phyloP scores from a whole-genome alignment of 2,888 invertebrate genomes.

The Drosophila fulvimacula region DNA sequence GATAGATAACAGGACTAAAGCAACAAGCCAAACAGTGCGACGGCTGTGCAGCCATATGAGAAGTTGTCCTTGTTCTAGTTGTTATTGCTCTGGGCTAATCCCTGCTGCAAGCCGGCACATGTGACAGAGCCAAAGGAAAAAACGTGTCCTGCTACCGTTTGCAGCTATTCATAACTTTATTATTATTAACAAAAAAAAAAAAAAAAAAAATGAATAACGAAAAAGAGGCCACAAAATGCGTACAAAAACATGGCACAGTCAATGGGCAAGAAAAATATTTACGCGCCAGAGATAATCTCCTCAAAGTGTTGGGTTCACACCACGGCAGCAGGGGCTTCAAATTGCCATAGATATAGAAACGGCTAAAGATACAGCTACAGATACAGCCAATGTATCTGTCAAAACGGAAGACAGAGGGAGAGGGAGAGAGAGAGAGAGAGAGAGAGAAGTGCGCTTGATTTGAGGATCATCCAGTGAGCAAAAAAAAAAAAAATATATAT shows the following conservation, averaged over 20 bases:
- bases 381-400: slow-evolving; percentile 75
- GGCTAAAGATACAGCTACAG: slow-evolving; percentile 33
- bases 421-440: not conserved
- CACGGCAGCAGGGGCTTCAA: slow-evolving; percentile 61
- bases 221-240: slow-evolving; percentile 56
- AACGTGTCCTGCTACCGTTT: slow-evolving; percentile 42
- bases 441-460: slow-evolving; percentile 76
- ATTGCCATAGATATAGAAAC: slow-evolving; percentile 61
- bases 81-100: slow-evolving; percentile 57
- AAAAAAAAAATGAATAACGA: slow-evolving; percentile 48
- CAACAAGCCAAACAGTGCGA: slow-evolving; percentile 14
- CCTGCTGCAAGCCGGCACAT: slow-evolving; percentile 34
- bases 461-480: slow-evolving; percentile 70
- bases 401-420: slow-evolving; percentile 72
- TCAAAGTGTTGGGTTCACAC: slow-evolving; percentile 78
- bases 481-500: too few species aligned
- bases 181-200: too few species aligned
- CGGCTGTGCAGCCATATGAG: slow-evolving; percentile 52
- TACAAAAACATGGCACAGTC: slow-evolving; percentile 71
- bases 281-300: slow-evolving; percentile 82
- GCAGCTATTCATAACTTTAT: slow-evolving; percentile 69
- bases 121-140: slow-evolving; percentile 18
- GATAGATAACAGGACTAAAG: slow-evolving; percentile 49
- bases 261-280: slow-evolving; percentile 82
- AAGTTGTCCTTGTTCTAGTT: slow-evolving; percentile 38